Conservation (phyloP, 2,888 invertebrate species). For the Drosophila subsilvestris region DNA sequence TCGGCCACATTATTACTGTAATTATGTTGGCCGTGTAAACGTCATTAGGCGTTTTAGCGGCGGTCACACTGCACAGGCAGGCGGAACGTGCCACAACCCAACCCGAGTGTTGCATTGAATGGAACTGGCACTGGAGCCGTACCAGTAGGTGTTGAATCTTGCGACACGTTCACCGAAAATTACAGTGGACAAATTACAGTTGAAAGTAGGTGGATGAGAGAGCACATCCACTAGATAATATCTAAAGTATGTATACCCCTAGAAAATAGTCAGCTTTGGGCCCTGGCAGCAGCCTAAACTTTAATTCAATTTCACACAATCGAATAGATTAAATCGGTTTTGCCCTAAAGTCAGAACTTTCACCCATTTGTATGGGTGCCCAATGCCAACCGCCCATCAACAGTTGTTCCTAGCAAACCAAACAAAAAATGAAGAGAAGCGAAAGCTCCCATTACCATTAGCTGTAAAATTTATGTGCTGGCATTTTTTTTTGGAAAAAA, state of each 20-base stretch:
- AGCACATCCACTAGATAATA: not conserved
- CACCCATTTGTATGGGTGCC: no score
- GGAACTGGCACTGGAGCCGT: not conserved
- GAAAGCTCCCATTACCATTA: constrained; percentile 55
- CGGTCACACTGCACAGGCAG: constrained; percentile 19
- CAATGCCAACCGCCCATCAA: constrained; percentile 1
- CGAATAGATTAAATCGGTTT: constrained; percentile 12
- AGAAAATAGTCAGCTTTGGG: no score
- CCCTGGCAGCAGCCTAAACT: not conserved
- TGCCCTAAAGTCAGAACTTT: not conserved
- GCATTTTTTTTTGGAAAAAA: constrained; percentile 49
- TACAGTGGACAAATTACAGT: constrained; percentile 53
- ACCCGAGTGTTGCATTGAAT: constrained; percentile 10
- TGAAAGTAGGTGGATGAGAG: not conserved
- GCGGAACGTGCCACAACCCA: constrained; percentile 52
- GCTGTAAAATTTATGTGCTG: constrained; percentile 59
- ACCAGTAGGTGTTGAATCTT: constrained; percentile 48
- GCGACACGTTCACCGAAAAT: constrained; percentile 55
- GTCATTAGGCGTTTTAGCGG: constrained; percentile 75
- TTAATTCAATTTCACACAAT: constrained; percentile 28
- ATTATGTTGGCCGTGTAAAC: constrained; percentile 78
- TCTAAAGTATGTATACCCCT: not conserved
- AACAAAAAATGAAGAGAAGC: not conserved
- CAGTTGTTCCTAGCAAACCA: constrained; percentile 19
- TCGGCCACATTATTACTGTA: constrained; percentile 75